Base-by-base conservation (phyloP, 2,888 invertebrate species). In the Nemurella pictetii region DNA sequence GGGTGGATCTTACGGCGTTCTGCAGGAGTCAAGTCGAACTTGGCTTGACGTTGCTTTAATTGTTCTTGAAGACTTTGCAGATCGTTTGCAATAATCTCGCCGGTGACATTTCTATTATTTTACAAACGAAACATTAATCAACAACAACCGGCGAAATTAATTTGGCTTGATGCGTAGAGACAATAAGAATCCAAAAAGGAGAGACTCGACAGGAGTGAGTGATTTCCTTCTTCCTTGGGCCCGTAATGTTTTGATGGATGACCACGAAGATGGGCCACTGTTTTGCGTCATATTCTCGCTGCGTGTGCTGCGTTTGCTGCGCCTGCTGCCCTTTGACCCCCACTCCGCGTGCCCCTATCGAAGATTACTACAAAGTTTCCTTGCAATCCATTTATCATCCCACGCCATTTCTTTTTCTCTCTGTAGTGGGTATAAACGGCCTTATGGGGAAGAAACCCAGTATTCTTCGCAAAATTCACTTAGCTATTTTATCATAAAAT, bases 361-460 rank as follows among this genome's bases (percentile, higher is more conserved):
- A 27, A 75, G 75, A 75, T 75, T 75, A 75, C 75, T 25, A 75
- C 75, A 26, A 75, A 75, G 4, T 75, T 75, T n/a, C 75, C 28
- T n/a, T n/a, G 26, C 26, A 3, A n/a, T 7, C 75, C 9, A 75
- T 75, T 75, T 75, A 75, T 75, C 75, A 75, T 75, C 28, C 27
- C 2, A 9, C 28, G 26, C 12, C 28, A 9, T 75, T 75, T 27
- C 75, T 75, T 75, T 26, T 25, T 75, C 75, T 75, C 28, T 75
- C 75, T 75, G 28, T 75, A 75, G 27, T 55, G 55, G 55, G 55
- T 55, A 55, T 3, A 55, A 55, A 55, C 55, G 12, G 55, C 3
- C 15, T 55, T 20, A 20, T 55, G 20, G 20, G 55, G 20, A 20
- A 55, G 20, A 7, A 55, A 20, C 15, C 15, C 55, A 20, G 12